phyloP scores from a whole-genome alignment of 2,797 vertebrate genomes.

The Rhabdomys pumilio region DNA sequence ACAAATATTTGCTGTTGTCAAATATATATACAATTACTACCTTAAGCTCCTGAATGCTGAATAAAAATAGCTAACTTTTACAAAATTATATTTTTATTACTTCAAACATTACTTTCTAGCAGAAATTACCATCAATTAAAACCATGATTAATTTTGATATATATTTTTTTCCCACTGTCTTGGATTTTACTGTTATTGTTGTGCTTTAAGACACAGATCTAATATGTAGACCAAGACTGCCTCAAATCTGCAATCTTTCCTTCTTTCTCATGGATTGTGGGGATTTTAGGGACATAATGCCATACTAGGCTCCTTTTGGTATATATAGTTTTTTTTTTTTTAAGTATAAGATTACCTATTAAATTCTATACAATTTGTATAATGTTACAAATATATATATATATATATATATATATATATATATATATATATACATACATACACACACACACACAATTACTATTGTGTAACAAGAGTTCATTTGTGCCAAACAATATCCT shows the following conservation, averaged over 20 bases:
- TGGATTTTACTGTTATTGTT: not conserved
- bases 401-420: no score
- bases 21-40: not conserved
- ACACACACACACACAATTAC: not conserved
- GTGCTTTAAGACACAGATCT: not conserved
- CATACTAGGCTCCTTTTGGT: not conserved
- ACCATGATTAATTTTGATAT: slow-evolving; percentile 4
- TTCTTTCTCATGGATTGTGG: not conserved
- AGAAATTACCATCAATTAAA: slow-evolving; percentile 59
- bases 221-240: not conserved
- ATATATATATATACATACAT: no score
- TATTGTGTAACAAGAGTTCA: not conserved
- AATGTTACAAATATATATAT: slow-evolving; percentile 4
- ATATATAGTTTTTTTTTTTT: slow-evolving; percentile 21
- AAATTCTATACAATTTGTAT: slow-evolving; percentile 39
- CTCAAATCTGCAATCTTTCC: not conserved
- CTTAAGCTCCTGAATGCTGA: slow-evolving; percentile 55
- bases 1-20: not conserved
- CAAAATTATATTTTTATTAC: slow-evolving; percentile 44
- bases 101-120: not conserved
- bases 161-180: not conserved
- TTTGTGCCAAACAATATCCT: slow-evolving; percentile 25
- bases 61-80: slow-evolving; percentile 40
- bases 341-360: not conserved
- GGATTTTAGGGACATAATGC: not conserved